Percentiles rank a stretch among this genome's conserved stretches.
Conservation (phyloP, 2,797 vertebrate species). For the Martes flavigula region DNA sequence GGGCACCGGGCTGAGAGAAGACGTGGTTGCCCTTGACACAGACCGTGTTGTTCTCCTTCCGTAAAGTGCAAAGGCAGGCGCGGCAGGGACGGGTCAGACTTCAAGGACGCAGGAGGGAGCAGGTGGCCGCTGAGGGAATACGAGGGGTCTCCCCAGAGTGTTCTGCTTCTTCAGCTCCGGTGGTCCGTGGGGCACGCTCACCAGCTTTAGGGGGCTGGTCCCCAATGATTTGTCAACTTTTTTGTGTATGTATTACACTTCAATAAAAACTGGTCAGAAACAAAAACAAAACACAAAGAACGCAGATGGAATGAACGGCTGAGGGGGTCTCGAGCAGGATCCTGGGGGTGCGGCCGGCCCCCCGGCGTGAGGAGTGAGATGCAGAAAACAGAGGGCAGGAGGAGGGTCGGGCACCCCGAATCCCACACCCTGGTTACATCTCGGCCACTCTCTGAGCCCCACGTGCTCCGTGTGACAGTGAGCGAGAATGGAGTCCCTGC, state of each 20-base stretch:
- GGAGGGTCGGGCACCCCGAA: too few species aligned
- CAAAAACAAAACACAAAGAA: neutral
- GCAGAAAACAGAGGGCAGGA: neutral
- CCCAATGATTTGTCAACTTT: neutral
- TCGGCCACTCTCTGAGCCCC: neutral
- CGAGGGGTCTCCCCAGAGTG: neutral
- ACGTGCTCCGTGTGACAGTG: neutral
- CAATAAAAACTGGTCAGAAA: neutral
- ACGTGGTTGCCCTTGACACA: neutral
- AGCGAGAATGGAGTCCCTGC: too few species aligned
- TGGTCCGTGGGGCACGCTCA: neutral
- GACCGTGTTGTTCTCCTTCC: neutral
- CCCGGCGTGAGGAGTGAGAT: neutral
- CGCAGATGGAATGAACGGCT: rapidly evolving
- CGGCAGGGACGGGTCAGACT: neutral
- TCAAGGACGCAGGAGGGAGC: neutral
- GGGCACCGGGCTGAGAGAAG: neutral
- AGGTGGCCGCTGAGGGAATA: neutral
- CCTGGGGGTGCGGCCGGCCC: rapidly evolving
- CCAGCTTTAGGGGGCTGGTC: too few species aligned
- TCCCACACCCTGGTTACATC: neutral
- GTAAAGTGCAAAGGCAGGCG: neutral
- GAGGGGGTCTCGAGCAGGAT: neutral
- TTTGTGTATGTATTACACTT: neutral
- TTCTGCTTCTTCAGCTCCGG: neutral